phyloP scores from a whole-genome alignment of 2,113 vertebrate genomes.

The Dicerorhinus sumatrensis region DNA sequence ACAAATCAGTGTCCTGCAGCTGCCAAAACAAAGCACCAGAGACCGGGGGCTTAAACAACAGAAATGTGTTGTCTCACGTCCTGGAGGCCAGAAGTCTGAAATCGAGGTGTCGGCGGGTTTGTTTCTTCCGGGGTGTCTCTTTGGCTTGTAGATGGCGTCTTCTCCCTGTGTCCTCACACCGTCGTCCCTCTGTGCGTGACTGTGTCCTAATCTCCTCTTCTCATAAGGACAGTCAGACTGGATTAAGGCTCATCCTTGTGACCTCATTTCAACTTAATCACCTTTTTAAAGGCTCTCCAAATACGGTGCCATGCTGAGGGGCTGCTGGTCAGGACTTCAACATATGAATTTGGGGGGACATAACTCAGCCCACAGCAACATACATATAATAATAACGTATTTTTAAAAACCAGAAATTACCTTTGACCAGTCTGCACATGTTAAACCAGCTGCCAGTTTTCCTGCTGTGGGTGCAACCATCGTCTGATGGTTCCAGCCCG shows the following conservation, averaged over 20 bases:
- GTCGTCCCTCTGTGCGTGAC: accelerated
- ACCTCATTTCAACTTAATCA: neutral
- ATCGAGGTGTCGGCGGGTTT: neutral
- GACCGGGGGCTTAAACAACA: accelerated
- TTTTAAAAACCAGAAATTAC: neutral
- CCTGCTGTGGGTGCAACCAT: neutral
- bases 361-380: neutral
- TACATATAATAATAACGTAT: neutral
- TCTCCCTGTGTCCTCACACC: neutral
- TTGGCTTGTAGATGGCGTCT: accelerated
- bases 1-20: accelerated
- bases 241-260: neutral
- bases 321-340: neutral
- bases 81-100: neutral
- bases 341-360: neutral
- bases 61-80: neutral
- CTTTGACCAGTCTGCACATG: neutral
- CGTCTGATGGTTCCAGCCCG: neutral
- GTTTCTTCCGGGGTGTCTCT: neutral
- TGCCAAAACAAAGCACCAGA: neutral
- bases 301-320: neutral
- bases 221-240: neutral
- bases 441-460: neutral
- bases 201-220: neutral
- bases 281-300: neutral